A percentile compares a stretch with the other conserved stretches of the same genome.
Evolutionary conservation across 2,888 invertebrate genomes (phyloP).

Genomic region (Gasteruption jaculator): DNA sequence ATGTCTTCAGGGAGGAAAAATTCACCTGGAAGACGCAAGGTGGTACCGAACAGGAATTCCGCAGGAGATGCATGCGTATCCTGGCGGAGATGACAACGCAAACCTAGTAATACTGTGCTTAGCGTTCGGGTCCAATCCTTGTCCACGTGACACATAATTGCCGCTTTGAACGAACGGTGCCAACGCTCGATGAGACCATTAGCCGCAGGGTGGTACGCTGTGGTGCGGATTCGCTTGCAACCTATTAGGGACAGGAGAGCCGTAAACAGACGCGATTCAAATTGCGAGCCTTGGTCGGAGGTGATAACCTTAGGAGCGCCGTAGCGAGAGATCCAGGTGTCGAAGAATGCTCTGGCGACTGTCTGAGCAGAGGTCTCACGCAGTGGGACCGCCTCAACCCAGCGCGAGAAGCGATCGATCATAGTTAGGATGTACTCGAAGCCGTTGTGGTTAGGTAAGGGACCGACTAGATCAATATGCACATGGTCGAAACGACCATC

Average conservation of each 20-base stretch:
- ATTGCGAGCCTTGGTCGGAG: constrained; percentile 35
- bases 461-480: constrained; percentile 41
- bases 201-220: constrained; percentile 26
- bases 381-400: constrained; percentile 24
- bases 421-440: constrained; percentile 42
- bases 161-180: constrained; percentile 21
- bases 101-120: constrained; percentile 19
- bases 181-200: constrained; percentile 29
- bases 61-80: constrained; percentile 17
- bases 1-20: constrained; percentile 15
- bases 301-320: constrained; percentile 32
- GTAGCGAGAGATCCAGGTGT: constrained; percentile 34
- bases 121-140: constrained; percentile 13
- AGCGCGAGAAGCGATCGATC: constrained; percentile 31
- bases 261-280: constrained; percentile 27
- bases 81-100: constrained; percentile 14
- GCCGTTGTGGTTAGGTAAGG: too few relatives aligned
- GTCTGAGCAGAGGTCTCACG: constrained; percentile 30
- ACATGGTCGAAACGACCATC: constrained; percentile 33
- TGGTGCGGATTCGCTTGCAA: constrained; percentile 19
- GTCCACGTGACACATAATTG: constrained; percentile 18
- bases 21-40: constrained; percentile 20
- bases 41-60: constrained; percentile 15
- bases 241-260: constrained; percentile 19
- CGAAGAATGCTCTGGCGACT: constrained; percentile 28